These are phyloP conservation scores for Geothlypis trichas DNA, from an alignment of 2,113 vertebrate genomes.

Conservation along the genomic window DNA sequence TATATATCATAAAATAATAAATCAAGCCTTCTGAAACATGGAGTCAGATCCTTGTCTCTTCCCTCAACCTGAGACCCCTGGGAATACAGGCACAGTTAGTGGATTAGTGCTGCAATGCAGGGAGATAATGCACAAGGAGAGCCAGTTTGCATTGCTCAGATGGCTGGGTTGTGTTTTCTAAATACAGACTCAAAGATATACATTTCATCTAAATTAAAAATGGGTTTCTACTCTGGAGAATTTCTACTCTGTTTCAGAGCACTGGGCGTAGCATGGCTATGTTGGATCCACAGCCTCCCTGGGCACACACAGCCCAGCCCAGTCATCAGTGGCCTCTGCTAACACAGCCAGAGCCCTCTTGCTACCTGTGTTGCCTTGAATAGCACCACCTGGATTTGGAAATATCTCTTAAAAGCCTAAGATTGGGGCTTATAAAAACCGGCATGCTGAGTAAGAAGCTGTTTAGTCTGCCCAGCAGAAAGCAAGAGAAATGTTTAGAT, in stretches of 20 bases:
- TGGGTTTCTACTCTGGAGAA: no score
- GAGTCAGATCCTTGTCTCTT: no score
- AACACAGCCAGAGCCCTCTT: background rate
- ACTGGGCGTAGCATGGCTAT: rapidly evolving
- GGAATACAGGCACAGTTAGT: no score
- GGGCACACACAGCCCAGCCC: background rate
- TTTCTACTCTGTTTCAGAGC: background rate
- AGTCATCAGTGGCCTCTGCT: rapidly evolving
- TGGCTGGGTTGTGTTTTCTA: no score
- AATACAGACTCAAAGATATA: no score
- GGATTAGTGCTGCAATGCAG: background rate
- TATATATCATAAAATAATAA: no score
- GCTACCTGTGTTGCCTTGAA: rapidly evolving
- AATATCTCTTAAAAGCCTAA: background rate
- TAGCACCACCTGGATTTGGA: background rate
- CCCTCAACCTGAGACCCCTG: no score
- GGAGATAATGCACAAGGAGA: background rate
- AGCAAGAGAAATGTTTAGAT: background rate
- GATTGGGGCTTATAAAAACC: background rate
- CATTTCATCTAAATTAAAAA: no score
- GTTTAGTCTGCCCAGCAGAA: background rate
- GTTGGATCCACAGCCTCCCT: background rate
- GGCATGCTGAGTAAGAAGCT: background rate
- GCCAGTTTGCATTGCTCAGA: rapidly evolving
- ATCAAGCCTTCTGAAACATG: no score